Evolutionary conservation across 2,888 invertebrate genomes (phyloP).

Genomic region (Lissonota sp.): DNA sequence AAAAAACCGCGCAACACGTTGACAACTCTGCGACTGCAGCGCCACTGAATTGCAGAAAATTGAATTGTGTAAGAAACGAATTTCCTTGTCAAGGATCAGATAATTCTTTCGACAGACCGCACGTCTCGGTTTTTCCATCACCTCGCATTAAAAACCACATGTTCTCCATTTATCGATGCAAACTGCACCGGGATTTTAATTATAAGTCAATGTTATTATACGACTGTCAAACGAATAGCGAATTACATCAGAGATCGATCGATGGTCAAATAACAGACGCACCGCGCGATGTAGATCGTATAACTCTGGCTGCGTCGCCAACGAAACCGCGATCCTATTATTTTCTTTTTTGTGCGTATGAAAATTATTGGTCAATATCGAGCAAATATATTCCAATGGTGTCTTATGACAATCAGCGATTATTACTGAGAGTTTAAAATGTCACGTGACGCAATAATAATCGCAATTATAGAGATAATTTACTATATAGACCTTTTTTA

Average conservation of each 20-base stretch:
- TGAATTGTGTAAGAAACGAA: too few relatives aligned
- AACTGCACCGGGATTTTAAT: constrained; percentile 3
- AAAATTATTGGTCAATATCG: too few relatives aligned
- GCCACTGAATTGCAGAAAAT: too few relatives aligned
- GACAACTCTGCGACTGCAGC: too few relatives aligned
- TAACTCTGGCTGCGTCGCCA: constrained; percentile 22
- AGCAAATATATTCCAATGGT: too few relatives aligned
- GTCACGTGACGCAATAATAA: too few relatives aligned
- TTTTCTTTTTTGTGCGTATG: neutral
- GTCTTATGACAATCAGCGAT: too few relatives aligned
- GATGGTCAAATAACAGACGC: constrained; percentile 31
- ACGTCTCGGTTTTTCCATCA: constrained; percentile 7
- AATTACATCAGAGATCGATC: constrained; percentile 46
- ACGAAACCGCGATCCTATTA: neutral
- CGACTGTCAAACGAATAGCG: constrained; percentile 5
- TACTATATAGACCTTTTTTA: too few relatives aligned
- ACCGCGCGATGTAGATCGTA: constrained; percentile 38
- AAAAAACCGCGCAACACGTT: too few relatives aligned
- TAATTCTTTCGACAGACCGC: constrained; percentile 9
- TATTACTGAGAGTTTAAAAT: too few relatives aligned
- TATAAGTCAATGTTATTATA: constrained; percentile 12
- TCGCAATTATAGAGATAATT: too few relatives aligned
- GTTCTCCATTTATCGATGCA: constrained; percentile 23
- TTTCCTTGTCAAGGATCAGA: constrained; percentile 4
- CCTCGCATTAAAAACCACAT: neutral